phyloP scores from a whole-genome alignment of 1,140 invertebrate genomes.

The Goniozus legneri region DNA sequence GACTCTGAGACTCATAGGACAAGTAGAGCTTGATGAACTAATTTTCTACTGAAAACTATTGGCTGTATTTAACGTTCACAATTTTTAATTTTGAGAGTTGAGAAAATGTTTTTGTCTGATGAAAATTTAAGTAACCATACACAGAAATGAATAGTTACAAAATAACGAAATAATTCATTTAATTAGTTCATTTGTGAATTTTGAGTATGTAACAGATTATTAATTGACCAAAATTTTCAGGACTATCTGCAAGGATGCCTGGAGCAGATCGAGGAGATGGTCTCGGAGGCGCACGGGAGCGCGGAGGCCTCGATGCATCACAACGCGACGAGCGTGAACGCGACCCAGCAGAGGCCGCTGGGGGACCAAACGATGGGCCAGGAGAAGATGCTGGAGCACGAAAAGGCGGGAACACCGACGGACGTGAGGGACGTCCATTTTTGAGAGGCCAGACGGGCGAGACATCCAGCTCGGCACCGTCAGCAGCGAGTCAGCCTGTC shows the following conservation, averaged over 20 bases:
- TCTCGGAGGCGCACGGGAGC: slow-evolving; percentile 48
- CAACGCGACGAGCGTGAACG: slow-evolving; percentile 20
- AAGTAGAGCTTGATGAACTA: too few relatives aligned
- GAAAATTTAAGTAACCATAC: too few relatives aligned
- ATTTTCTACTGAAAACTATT: too few relatives aligned
- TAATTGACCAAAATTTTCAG: slow-evolving; percentile 46
- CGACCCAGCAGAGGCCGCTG: slow-evolving; percentile 34
- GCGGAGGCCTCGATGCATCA: slow-evolving; percentile 13
- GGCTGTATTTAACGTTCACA: too few relatives aligned
- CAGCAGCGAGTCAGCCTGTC: too few relatives aligned
- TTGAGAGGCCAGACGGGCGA: slow-evolving; percentile 34
- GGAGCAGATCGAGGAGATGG: slow-evolving; percentile 71
- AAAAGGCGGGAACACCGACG: slow-evolving; percentile 75
- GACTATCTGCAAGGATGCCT: slow-evolving; percentile 71
- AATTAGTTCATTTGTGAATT: too few relatives aligned
- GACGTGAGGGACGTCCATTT: slow-evolving; percentile 75
- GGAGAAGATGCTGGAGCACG: slow-evolving; percentile 60
- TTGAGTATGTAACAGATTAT: too few relatives aligned
- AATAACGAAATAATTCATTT: background rate
- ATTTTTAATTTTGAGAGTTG: too few relatives aligned
- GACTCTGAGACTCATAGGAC: too few relatives aligned
- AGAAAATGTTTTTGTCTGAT: too few relatives aligned
- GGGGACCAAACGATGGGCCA: slow-evolving; percentile 48
- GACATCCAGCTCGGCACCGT: background rate
- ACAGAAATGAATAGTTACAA: background rate